A percentile compares a stretch with the other conserved stretches of the same genome.
Evolutionary conservation across 2,888 invertebrate genomes (phyloP).

Genomic region (Drosophila prostipennis): DNA sequence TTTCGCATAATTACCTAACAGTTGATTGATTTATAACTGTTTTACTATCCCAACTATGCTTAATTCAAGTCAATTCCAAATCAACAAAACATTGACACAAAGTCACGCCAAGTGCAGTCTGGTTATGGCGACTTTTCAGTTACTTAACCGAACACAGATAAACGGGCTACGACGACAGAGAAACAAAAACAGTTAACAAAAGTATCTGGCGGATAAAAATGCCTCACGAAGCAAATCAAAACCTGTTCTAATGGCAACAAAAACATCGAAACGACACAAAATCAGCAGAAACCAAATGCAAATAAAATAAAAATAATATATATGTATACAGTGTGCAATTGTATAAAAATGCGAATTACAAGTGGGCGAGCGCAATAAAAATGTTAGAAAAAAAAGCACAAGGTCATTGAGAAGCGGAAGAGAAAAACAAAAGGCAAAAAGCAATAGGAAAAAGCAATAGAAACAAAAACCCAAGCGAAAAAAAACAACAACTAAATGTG

Average conservation of each 20-base stretch:
- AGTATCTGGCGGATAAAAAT: constrained; percentile 59
- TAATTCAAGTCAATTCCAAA: constrained; percentile 19
- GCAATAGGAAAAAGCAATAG: constrained; percentile 55
- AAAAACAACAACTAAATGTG: constrained; percentile 61
- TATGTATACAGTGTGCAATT: constrained; percentile 68
- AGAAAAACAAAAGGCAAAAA: constrained; percentile 64
- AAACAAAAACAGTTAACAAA: constrained; percentile 58
- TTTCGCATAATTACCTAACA: constrained; percentile 13
- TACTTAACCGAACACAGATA: constrained; percentile 27
- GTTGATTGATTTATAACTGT: constrained; percentile 38
- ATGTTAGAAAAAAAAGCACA: constrained; percentile 50
- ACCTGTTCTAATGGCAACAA: constrained; percentile 34
- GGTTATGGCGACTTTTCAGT: constrained; percentile 28
- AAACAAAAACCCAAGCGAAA: constrained; percentile 42
- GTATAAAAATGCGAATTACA: constrained; percentile 72
- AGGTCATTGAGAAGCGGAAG: constrained; percentile 78
- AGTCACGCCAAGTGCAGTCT: constrained; percentile 42
- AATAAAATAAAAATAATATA: constrained; percentile 39
- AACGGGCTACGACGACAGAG: constrained; percentile 3
- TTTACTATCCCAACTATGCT: constrained; percentile 31
- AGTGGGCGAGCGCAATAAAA: constrained; percentile 63
- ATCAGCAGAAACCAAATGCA: constrained; percentile 30
- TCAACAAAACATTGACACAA: constrained; percentile 43
- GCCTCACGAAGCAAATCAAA: constrained; percentile 28
- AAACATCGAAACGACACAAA: constrained; percentile 30